A percentile compares a stretch with the other conserved stretches of the same genome.
Conservation (phyloP, 1,140 invertebrate species). For the Neodiprion lecontei region DNA sequence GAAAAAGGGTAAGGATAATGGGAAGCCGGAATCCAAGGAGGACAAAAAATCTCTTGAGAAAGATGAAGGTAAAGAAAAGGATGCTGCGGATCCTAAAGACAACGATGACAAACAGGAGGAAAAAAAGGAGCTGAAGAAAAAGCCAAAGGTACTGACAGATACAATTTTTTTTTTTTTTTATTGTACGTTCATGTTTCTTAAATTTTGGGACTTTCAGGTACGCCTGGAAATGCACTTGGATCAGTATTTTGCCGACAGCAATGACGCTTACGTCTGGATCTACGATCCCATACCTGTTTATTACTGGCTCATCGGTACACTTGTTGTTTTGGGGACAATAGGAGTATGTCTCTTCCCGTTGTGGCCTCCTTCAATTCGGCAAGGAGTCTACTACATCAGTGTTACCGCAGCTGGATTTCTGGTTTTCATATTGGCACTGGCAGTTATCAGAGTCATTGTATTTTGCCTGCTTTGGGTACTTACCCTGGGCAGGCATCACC, state of each 20-base stretch:
- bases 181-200: background rate
- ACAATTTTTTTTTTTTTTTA: constrained; percentile 1
- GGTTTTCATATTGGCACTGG: constrained; percentile 89
- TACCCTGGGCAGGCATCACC: constrained; percentile 89
- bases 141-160: constrained; percentile 49
- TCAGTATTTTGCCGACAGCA: constrained; percentile 90
- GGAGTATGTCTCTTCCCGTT: constrained; percentile 97
- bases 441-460: constrained; percentile 86
- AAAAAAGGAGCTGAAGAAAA: constrained; percentile 45
- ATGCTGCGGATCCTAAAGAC: constrained; percentile 47
- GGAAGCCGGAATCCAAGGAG: constrained; percentile 61
- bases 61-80: constrained; percentile 62
- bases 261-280: constrained; percentile 98
- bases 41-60: constrained; percentile 52
- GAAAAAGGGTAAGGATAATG: constrained; percentile 74
- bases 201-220: constrained; percentile 51
- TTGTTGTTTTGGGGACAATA: constrained; percentile 92
- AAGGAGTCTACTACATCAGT: constrained; percentile 97
- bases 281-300: constrained; percentile 97
- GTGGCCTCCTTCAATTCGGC: constrained; percentile 93
- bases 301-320: constrained; percentile 93
- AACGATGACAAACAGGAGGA: constrained; percentile 40
- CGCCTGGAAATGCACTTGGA: constrained; percentile 96
- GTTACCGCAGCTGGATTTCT: constrained; percentile 93
- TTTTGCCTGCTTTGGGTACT: constrained; percentile 92